Evolutionary conservation across 2,797 vertebrate species (phyloP).

Genomic region (Mormyrops boulengeri): DNA sequence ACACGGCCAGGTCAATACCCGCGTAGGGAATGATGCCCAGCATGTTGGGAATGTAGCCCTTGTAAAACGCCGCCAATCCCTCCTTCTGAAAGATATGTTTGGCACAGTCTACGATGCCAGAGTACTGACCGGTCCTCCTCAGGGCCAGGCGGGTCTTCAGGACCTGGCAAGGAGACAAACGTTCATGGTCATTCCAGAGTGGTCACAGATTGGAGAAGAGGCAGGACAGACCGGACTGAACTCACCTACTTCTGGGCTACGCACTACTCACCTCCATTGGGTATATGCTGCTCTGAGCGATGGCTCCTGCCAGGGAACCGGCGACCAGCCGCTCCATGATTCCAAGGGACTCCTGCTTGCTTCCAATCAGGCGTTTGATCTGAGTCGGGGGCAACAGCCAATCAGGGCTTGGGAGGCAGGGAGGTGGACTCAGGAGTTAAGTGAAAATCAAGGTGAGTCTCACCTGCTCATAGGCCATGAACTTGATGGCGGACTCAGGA

Average conservation of each 20-base stretch:
- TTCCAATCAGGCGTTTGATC: slow-evolving; percentile 84
- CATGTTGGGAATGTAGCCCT: slow-evolving; percentile 94
- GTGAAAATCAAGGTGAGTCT: neutral
- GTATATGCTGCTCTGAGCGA: slow-evolving; percentile 92
- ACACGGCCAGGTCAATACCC: slow-evolving; percentile 90
- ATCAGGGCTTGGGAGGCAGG: neutral
- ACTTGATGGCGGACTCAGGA: slow-evolving; percentile 91
- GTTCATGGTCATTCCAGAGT: neutral
- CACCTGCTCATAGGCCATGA: slow-evolving; percentile 97
- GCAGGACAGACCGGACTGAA: neutral
- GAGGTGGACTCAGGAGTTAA: neutral
- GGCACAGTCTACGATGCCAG: slow-evolving; percentile 81
- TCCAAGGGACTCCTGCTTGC: slow-evolving; percentile 72
- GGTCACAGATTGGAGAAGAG: neutral
- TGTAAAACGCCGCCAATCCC: slow-evolving; percentile 83
- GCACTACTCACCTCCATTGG: slow-evolving; percentile 84
- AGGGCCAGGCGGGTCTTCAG: slow-evolving; percentile 88
- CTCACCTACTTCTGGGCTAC: neutral
- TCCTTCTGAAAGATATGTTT: slow-evolving; percentile 77
- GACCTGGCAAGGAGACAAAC: slow-evolving; percentile 62
- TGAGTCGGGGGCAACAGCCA: slow-evolving; percentile 34
- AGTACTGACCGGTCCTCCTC: slow-evolving; percentile 81
- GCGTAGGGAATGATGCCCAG: slow-evolving; percentile 93
- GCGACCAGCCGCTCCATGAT: slow-evolving; percentile 81
- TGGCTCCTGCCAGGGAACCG: slow-evolving; percentile 82